Evolutionary conservation across 2,797 vertebrate species (phyloP).

Genomic region (Falco biarmicus): DNA sequence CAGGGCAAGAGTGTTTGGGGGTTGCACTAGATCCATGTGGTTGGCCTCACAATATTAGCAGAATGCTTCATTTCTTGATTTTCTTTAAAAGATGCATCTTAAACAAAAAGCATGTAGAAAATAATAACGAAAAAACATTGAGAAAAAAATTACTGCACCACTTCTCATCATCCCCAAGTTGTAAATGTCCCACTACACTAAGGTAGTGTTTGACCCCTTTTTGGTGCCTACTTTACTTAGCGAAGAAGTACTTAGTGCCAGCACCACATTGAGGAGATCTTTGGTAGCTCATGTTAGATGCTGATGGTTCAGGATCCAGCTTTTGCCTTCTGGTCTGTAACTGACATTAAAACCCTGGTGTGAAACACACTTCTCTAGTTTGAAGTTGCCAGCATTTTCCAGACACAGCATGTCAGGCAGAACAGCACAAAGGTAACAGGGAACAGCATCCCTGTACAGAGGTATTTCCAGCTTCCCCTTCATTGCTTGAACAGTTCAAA

Average conservation of each 20-base stretch:
- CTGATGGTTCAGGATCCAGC: neutral
- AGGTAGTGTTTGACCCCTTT: neutral
- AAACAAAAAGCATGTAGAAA: neutral
- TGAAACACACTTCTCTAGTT: neutral
- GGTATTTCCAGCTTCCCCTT: neutral
- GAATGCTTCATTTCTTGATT: neutral
- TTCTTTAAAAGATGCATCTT: neutral
- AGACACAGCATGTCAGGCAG: neutral
- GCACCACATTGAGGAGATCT: neutral
- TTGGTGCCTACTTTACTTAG: neutral
- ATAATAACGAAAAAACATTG: neutral
- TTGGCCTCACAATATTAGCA: neutral
- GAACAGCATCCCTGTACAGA: neutral
- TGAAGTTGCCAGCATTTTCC: neutral
- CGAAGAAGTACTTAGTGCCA: neutral
- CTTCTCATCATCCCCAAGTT: neutral
- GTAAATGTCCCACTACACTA: neutral
- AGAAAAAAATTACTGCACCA: neutral
- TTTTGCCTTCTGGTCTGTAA: neutral
- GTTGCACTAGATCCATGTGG: neutral
- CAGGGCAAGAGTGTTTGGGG: neutral
- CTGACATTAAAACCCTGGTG: neutral
- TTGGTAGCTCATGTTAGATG: neutral
- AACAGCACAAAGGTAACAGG: neutral
- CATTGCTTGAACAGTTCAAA: neutral